Evolutionary conservation across 2,888 invertebrate genomes (phyloP), one percentile per base, ranked within the genome.

Genomic region (Aelia acuminata): DNA sequence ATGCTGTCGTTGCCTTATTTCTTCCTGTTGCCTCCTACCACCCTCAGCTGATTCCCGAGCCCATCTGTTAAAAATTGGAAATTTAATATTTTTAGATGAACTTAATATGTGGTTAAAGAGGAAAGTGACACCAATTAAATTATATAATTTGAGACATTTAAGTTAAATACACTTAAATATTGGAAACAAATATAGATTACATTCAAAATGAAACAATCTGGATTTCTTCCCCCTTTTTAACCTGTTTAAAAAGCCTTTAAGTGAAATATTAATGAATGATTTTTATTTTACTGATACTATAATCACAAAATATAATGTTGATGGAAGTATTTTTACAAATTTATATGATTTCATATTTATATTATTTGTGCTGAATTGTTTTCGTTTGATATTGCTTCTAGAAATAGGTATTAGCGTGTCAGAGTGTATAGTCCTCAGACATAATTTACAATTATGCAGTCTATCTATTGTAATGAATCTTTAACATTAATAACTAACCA

Each of bases 31-130:
- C 43, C 87, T 80, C 35, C 87, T 70, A 13, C 84, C 80, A 80
- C n/a, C 87, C 84, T 87, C 87, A 26, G 22, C n/a, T 35, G 87
- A 35, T 84, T 87, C 87, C 22, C 75, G 84, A 50, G 50, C 80
- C 87, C 75, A 87, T 35, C 87, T 87, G 13, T 35, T 1, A 49
- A 47, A 85, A 53, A 85, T 47, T 18, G n/a, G 20, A n/a, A 49
- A 49, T 26, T 48, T 3, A 20, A 49, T 84, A n/a, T 84, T 13
- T 49, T 84, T 84, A 22, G 20, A 43, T 26, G 47, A 43, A 43
- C 47, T 43, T 31, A 31, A n/a, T 26, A 31, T 1, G 20, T 49
- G 26, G 26, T 8, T 8, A 57, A 26, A 1, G 3, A 57, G n/a
- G n/a, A n/a, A n/a, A n/a, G n/a, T 39, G 26, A 20, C 22, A 47